phyloP scores from a whole-genome alignment of 2,113 vertebrate genomes.

The Muscicapa adusta region DNA sequence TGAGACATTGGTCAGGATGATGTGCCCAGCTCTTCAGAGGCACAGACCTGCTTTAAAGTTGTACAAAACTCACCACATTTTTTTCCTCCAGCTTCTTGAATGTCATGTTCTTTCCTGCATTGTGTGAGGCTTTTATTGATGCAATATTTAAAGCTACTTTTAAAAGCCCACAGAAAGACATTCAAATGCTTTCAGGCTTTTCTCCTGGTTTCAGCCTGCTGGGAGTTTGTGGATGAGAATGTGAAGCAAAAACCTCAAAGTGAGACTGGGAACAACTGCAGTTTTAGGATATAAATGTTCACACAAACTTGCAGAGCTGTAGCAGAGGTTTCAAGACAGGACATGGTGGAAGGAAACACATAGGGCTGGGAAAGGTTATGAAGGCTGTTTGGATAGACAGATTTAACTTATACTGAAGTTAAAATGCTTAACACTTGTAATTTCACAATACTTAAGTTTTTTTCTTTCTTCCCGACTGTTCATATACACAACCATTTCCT shows the following conservation, averaged over 20 bases:
- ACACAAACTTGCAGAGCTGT: background rate
- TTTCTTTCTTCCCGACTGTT: background rate
- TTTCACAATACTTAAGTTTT: background rate
- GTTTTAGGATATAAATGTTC: background rate
- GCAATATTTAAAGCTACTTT: conserved; percentile 7
- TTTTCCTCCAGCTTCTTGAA: background rate
- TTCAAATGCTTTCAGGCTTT: conserved; percentile 9
- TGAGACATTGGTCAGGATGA: background rate
- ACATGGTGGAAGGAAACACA: background rate
- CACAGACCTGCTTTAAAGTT: background rate
- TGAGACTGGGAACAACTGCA: background rate
- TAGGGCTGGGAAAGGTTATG: background rate
- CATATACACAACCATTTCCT: background rate
- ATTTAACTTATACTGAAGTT: background rate
- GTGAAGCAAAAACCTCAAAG: background rate
- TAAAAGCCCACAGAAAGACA: background rate
- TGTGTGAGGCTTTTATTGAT: background rate
- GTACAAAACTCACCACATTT: background rate
- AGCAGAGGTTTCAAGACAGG: background rate
- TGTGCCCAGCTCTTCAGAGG: background rate
- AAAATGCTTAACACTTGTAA: background rate
- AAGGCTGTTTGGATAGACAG: background rate
- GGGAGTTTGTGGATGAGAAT: background rate
- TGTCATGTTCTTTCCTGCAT: background rate
- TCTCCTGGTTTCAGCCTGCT: background rate